These are phyloP conservation scores for Opisthocomus hoazin DNA, from an alignment of 2,113 vertebrate genomes.

Conservation along the genomic window DNA sequence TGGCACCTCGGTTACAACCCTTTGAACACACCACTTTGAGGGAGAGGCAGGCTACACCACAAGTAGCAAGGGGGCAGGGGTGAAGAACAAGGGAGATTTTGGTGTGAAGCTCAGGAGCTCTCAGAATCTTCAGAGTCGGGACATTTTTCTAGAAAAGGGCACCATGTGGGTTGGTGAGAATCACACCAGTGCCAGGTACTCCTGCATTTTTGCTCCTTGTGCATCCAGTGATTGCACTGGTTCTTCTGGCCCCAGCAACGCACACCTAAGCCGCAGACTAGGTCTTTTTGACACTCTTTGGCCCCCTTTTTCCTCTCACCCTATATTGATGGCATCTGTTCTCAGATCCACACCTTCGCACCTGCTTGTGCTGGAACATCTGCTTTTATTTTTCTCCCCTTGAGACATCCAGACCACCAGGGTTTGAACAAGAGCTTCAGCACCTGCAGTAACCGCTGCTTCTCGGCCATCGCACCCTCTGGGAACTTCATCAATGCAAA, in stretches of 20 bases:
- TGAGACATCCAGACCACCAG: background rate
- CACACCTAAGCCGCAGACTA: background rate
- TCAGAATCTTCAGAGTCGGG: background rate
- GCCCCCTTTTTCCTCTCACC: background rate
- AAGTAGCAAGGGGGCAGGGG: no score
- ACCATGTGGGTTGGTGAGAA: background rate
- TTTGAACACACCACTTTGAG: background rate
- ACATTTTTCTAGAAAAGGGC: background rate
- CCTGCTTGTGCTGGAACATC: background rate
- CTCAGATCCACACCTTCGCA: background rate
- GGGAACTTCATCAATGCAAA: background rate
- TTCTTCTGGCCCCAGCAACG: background rate
- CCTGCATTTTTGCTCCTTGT: background rate
- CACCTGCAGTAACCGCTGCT: background rate
- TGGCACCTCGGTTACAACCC: background rate
- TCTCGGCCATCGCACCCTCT: background rate
- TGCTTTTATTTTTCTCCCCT: background rate
- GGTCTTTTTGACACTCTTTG: background rate
- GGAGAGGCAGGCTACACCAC: background rate
- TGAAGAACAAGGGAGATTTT: background rate
- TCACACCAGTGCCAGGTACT: background rate
- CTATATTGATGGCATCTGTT: background rate
- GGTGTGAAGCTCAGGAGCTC: background rate
- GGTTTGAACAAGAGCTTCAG: background rate
- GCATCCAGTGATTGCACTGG: background rate